Evolutionary conservation across 2,888 invertebrate species (phyloP), one percentile per base, ranked within the genome.

Genomic region (Omphaloscelis lunosa): DNA sequence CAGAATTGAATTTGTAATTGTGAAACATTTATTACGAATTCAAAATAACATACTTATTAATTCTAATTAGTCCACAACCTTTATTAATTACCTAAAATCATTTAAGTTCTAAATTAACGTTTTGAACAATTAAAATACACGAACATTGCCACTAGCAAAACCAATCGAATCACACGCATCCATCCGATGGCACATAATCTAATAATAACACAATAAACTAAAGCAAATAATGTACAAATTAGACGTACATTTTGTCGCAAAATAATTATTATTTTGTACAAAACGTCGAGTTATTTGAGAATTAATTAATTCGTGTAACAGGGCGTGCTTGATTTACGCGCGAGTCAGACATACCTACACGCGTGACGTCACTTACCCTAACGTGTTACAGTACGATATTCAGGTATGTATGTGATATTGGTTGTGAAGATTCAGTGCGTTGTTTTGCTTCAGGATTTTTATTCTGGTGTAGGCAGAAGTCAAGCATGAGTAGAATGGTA

Each of bases 221-320:
- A 68, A 51, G 41, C 61, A 58, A 77, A 78, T 82, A 53, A 73
- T 79, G 53, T 61, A 20, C 56, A 79, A 79, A 83, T 84, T 80
- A 69, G 72, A 77, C 45, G 56, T 48, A 76, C 56, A 85, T 84
- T 75, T 80, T 80, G 80, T 85, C 17, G 53, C 72, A 76, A 87
- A 86, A 79, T 80, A 82, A 76, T 86, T 79, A 88, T 83, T 72
- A 84, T 85, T 80, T 84, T 58, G 79, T 89, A 84, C 87, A 86
- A 80, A 90, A 89, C 88, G 85, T 85, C 90, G 88, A 90, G 86
- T 85, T 92, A 94, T 95, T 94, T 93, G 93, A 91, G 93, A 95
- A 96, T 96, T 96, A 96, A 96, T 96, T 96, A 96, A 95, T 94
- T 91, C 90, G 89, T 72, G 91, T 95, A 96, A 95, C 96, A 92